Evolutionary conservation across 2,113 vertebrate species (phyloP), one percentile per base, ranked within the genome.

Genomic region (Mugil cephalus): DNA sequence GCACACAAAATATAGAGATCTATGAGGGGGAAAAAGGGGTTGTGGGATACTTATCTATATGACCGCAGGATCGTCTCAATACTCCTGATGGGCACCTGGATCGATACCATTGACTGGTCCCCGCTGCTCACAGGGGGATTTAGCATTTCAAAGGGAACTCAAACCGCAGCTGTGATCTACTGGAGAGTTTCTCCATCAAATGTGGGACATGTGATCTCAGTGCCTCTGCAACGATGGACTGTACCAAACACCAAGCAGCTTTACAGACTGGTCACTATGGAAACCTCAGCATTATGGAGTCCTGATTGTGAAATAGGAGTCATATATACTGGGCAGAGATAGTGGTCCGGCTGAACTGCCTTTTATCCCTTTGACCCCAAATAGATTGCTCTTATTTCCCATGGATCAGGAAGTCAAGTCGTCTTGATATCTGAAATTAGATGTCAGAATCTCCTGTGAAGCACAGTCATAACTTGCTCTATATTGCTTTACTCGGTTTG

Each of bases 361-460:
- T 67, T 30, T 70, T 39, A 68, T 77, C 67, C 69, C 72, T 85
- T 76, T 86, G 85, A 88, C 83, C 82, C 69, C 6, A 2, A 21
- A 8, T 30, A 80, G 68, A 89, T 84, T 84, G 80, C 67, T 87
- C 85, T 88, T 88, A 85, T 88, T 91, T 88, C 77, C 80, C 86
- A 54, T 18, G 85, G 77, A 77, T 83, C 76, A 46, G 15, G 7
- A 74, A 71, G 67, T 54, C 69, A 3, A 35, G 60, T 18, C 78
- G 74, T 77, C 83, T 75, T 75, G 76, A 84, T 85, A 71, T 80
- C 47, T 62, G 70, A 77, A 82, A 85, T 89, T 65, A 77, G 75
- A 86, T 80, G 86, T 85, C 75, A 70, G 74, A 69, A 54, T 86
- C 77, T 78, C 54, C 51, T 30, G 47, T 74, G 77, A 66, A 69